phyloP scores from a whole-genome alignment of 2,113 vertebrate genomes.

The Pangasianodon hypophthalmus region DNA sequence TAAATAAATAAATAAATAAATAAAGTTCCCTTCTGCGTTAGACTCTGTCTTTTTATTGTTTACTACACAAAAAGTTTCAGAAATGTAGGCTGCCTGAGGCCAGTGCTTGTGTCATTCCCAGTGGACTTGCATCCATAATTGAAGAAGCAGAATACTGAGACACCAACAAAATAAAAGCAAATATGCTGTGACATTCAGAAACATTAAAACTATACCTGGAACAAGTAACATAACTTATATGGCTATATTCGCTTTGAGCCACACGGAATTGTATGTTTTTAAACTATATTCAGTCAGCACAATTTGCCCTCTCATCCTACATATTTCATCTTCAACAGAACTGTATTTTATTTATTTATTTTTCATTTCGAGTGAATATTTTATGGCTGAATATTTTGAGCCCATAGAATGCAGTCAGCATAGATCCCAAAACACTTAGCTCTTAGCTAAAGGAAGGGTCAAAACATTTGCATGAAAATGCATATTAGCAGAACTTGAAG shows the following conservation, averaged over 20 bases:
- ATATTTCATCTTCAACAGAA: conserved; percentile 16
- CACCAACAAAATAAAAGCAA: conserved; percentile 24
- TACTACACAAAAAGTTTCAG: background rate
- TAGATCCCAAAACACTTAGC: background rate
- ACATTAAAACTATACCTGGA: conserved; percentile 42
- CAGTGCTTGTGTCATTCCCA: background rate
- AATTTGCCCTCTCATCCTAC: conserved; percentile 24
- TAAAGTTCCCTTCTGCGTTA: background rate
- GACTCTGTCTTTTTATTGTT: background rate
- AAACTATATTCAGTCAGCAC: conserved; percentile 33
- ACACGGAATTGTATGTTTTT: conserved; percentile 26
- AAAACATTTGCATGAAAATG: background rate
- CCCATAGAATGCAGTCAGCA: background rate
- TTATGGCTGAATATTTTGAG: conserved; percentile 27
- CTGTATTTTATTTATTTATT: background rate
- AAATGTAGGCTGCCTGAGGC: background rate
- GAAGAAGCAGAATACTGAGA: conserved; percentile 24
- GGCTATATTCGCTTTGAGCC: conserved; percentile 6
- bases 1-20: background rate
- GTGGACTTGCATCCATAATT: background rate
- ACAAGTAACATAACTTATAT: conserved; percentile 35
- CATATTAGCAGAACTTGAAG: background rate
- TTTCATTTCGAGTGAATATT: conserved; percentile 41
- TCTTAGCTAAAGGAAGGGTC: background rate
- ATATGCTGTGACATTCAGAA: conserved; percentile 42